Base-by-base conservation (phyloP, 2,113 vertebrate species). In the Aegithalos caudatus region DNA sequence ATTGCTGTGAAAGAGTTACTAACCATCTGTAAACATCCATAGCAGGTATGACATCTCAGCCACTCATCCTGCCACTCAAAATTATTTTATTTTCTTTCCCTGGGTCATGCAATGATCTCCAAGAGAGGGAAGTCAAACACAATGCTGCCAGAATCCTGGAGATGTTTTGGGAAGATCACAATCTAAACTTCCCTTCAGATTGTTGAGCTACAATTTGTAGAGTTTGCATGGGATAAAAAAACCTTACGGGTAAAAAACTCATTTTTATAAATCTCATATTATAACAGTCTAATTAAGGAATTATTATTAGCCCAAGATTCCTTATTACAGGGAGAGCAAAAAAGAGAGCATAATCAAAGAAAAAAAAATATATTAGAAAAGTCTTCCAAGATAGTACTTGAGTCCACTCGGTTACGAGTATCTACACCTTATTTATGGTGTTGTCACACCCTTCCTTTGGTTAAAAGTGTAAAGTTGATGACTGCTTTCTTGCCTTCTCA, bases 231-330 rank as follows among this genome's bases (percentile, higher is more conserved):
- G 25, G 29, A 44, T 54, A 66, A 92, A 70, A 56, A 35, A 6
- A 72, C 4, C 37, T 66, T 57, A 28, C 0, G 5, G 1, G 6
- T 37, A 48, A 45, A 58, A 70, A 78, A 2, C 8, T 79, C 0
- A 11, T 40, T 73, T 91, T 37, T 84, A 5, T 12, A 38, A 44
- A 62, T 38, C 42, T 58, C 22, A 62, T 50, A 67, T 70, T 7
- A 5, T 57, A 81, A 45, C 22, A 57, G 7, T 31, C 31, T 54
- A 67, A 69, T 33, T 15, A 37, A 44, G 5, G 35, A 78, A 53
- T 40, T 58, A 50, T 35, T 62, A 54, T 51, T 56, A 72, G 21
- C 22, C 12, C 23, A 64, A 14, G 31, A 20, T 29, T 58, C 15
- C 4, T 74, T 66, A 57, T 65, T 64, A 38, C 2, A 10, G 7